These are phyloP conservation scores for Rotaria magnacalcarata DNA, from an alignment of 2,888 invertebrate species.

Conservation along the genomic window DNA sequence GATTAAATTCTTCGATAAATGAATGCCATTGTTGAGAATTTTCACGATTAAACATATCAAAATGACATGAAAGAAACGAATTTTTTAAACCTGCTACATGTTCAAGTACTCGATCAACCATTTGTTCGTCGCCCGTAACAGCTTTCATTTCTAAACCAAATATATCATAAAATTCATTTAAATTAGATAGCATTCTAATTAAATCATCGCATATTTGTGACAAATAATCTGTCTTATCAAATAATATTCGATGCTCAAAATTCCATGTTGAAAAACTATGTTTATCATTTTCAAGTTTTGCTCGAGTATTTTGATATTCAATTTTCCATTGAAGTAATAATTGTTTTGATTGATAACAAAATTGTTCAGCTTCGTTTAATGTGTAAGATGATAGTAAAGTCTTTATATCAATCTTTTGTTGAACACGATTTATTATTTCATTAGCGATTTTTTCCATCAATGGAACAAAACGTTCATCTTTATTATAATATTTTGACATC, in stretches of 20 bases:
- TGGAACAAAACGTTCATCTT: slow-evolving; percentile 11
- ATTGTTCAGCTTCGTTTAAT: neutral
- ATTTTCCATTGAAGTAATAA: neutral
- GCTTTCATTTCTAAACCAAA: neutral
- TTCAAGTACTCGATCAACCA: neutral
- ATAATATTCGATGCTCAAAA: neutral
- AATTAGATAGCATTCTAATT: neutral
- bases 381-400: neutral
- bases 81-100: neutral
- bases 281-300: neutral
- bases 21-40: neutral
- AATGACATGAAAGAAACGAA: neutral
- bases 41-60: slow-evolving; percentile 3
- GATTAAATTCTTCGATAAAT: neutral
- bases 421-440: neutral
- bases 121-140: neutral
- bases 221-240: slow-evolving; percentile 6
- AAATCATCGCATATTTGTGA: neutral
- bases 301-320: neutral
- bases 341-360: neutral
- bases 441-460: neutral
- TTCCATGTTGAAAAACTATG: neutral
- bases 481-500: slow-evolving; percentile 1
- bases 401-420: neutral
- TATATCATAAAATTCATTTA: neutral